Conservation (phyloP, 2,888 invertebrate species). For the Hipparchia sbordonii region DNA sequence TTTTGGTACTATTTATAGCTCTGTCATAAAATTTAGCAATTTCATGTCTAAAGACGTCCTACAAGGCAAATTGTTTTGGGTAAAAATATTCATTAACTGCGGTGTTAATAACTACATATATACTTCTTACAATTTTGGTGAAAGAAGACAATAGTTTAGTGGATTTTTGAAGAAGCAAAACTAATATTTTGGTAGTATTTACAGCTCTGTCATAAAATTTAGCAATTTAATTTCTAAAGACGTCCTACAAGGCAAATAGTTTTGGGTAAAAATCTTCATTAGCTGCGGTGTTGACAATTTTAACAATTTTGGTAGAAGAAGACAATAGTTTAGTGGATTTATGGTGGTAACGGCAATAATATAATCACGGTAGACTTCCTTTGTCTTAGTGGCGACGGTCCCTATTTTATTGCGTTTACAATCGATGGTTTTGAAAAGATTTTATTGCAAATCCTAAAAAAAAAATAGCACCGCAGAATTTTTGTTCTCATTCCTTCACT, state of each 20-base stretch:
- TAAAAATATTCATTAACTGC: slow-evolving; percentile 44
- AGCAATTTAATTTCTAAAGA: slow-evolving; percentile 21
- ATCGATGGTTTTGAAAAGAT: slow-evolving; percentile 54
- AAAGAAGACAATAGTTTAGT: slow-evolving; percentile 60
- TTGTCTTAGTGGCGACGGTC: slow-evolving; percentile 58
- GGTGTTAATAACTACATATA: slow-evolving; percentile 70
- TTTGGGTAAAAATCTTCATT: slow-evolving; percentile 30
- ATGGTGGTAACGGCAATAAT: slow-evolving; percentile 58
- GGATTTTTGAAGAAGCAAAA: slow-evolving; percentile 54
- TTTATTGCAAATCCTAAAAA: slow-evolving; percentile 51
- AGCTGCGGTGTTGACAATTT: slow-evolving; percentile 66
- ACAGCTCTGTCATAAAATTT: background rate
- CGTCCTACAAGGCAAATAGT: slow-evolving; percentile 26
- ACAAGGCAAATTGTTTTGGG: slow-evolving; percentile 27
- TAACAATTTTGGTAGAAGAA: slow-evolving; percentile 49
- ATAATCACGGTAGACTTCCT: slow-evolving; percentile 69
- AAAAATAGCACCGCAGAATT: slow-evolving; percentile 5
- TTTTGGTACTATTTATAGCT: slow-evolving; percentile 4
- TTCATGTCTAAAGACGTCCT: slow-evolving; percentile 23
- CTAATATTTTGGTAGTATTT: slow-evolving; percentile 10
- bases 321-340: slow-evolving; percentile 65
- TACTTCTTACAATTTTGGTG: slow-evolving; percentile 49
- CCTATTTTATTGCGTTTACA: slow-evolving; percentile 59
- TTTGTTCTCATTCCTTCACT: background rate
- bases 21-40: background rate